A percentile compares a stretch with the other conserved stretches of the same genome.
phyloP scores from a whole-genome alignment of 2,888 invertebrate species.

The Branchinecta sandiegonensis region DNA sequence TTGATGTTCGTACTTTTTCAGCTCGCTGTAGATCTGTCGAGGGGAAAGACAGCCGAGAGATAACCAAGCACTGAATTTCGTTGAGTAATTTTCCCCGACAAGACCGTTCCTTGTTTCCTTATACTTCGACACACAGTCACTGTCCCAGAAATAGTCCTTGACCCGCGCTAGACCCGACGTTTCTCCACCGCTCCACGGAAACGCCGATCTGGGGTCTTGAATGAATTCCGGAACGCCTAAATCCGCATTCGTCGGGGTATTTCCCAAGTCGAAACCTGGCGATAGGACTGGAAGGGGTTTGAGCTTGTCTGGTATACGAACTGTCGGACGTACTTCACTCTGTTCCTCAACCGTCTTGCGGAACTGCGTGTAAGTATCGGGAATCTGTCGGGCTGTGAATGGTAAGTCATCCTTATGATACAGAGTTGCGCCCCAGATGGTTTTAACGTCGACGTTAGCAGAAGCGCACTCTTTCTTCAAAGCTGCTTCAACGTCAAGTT shows the following conservation, averaged over 20 bases:
- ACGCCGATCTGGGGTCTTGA: conserved; percentile 25
- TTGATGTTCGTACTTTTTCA: conserved; percentile 24
- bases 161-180: conserved; percentile 31
- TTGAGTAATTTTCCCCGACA: conserved; percentile 26
- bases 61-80: conserved; percentile 27
- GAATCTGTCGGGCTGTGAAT: conserved; percentile 25
- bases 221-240: conserved; percentile 22
- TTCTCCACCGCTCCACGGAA: conserved; percentile 34
- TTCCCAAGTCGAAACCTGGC: conserved; percentile 22
- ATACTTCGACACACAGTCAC: conserved; percentile 25
- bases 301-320: conserved; percentile 27
- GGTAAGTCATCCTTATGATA: conserved; percentile 28
- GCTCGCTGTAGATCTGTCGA: conserved; percentile 24
- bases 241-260: conserved; percentile 22
- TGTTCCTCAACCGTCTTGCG: conserved; percentile 27
- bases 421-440: conserved; percentile 27
- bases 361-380: conserved; percentile 28
- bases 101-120: conserved; percentile 26
- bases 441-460: conserved; percentile 19
- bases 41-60: conserved; percentile 25
- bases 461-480: conserved; percentile 24
- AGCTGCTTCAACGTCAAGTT: conserved; percentile 26
- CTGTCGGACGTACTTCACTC: conserved; percentile 24
- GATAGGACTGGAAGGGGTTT: conserved; percentile 25
- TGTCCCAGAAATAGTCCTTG: conserved; percentile 29